Base-by-base conservation (phyloP, 2,113 vertebrate species). In the Felis chaus region DNA sequence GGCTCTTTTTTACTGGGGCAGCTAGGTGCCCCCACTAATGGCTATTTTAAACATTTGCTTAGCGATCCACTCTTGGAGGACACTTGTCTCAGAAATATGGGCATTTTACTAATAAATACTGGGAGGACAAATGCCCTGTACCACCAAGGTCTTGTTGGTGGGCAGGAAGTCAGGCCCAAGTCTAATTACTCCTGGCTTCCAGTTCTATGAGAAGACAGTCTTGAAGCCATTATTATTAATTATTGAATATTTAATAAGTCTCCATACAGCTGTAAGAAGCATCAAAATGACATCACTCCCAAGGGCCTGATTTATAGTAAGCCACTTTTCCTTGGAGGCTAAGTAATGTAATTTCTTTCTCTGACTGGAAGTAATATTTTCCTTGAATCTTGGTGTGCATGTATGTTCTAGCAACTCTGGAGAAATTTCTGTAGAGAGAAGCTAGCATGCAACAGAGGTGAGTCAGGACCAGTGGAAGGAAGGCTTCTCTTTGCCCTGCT, bases 151-250 rank as follows among this genome's bases (percentile, higher is more conserved):
- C 84, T 88, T 25, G 33, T n/a, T 76, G 45, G 61, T 92, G 57
- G 74, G 5, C 29, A 41, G 29, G 48, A 93, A 93, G 39, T 90
- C 57, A 81, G 53, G 31, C 78, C 50, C 90, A 74, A 71, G 21
- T 82, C 87, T 85, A 12, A 23, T 89, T 81, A 45, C 15, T 50
- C 15, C 55, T 87, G 53, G 36, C 55, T 96, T 98, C 69, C 85
- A 79, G 50, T 92, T 96, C 80, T 92, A 23, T 84, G 88, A 36
- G 65, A 96, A 76, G 55, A 88, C 11, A 45, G 14, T 91, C 21
- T 91, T 88, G 89, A 84, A 94, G 95, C 71, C 78, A 90, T 83
- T 97, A 10, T 97, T 95, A 95, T 96, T 98, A 96, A 96, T 98
- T 97, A 97, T 57, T 85, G 29, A 95, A 74, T 82, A 86, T 96